A percentile compares a stretch with the other conserved stretches of the same genome.
These are phyloP conservation scores for Ginglymostoma cirratum DNA, from an alignment of 2,113 vertebrate species.

Conservation along the genomic window DNA sequence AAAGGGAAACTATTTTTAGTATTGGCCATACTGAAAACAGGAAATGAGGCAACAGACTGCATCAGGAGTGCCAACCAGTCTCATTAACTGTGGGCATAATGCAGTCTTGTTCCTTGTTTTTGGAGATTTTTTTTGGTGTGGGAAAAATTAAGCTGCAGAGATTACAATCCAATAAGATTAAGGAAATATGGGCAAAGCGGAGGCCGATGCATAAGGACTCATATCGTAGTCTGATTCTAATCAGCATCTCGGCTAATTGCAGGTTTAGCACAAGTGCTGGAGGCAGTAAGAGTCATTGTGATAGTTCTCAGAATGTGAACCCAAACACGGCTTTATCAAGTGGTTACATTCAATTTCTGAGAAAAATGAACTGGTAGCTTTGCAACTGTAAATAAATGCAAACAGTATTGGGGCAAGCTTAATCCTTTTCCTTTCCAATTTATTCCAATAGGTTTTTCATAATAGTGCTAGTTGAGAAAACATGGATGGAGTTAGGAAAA, in stretches of 20 bases:
- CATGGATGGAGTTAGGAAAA: neutral
- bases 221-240: neutral
- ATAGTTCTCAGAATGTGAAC: neutral
- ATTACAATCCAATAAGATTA: neutral
- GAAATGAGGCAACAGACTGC: neutral
- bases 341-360: neutral
- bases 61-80: neutral
- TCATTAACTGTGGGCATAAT: neutral
- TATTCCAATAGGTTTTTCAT: neutral
- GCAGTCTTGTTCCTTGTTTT: neutral
- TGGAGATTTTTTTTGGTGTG: neutral
- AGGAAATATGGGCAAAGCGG: neutral
- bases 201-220: neutral
- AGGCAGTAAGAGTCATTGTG: neutral
- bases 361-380: neutral
- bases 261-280: neutral
- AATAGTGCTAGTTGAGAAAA: neutral
- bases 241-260: neutral
- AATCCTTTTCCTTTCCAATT: neutral
- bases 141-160: neutral
- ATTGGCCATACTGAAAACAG: neutral
- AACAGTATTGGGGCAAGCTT: neutral
- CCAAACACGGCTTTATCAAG: neutral
- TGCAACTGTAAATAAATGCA: neutral
- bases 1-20: neutral